Evolutionary conservation across 2,797 vertebrate species (phyloP).

Genomic region (Garrulus glandarius): DNA sequence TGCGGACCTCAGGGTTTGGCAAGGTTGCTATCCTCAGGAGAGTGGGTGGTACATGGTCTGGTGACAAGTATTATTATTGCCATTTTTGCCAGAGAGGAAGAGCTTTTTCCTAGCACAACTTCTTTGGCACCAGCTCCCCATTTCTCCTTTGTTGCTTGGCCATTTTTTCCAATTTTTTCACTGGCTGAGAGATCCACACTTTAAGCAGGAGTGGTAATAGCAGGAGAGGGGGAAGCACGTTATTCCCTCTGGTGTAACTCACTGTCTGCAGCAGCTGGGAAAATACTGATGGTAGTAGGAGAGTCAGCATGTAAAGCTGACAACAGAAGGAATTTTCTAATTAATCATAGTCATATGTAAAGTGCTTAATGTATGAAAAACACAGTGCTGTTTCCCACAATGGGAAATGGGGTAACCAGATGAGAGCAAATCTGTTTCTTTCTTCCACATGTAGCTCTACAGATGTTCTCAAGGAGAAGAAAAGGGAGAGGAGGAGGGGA

Average conservation of each 20-base stretch:
- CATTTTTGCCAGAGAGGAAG: not conserved
- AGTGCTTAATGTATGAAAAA: conserved; percentile 8
- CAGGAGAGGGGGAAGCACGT: accelerated
- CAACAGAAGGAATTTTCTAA: not conserved
- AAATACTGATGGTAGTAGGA: not conserved
- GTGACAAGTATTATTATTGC: not conserved
- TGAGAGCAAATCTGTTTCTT: not conserved
- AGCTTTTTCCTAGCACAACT: not conserved
- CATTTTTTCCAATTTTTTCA: not conserved
- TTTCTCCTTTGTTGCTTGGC: not conserved
- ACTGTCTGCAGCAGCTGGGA: not conserved
- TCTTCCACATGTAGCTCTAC: not conserved
- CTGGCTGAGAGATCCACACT: not conserved
- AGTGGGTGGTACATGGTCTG: not conserved
- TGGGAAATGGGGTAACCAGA: not conserved
- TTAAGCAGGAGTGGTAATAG: not conserved
- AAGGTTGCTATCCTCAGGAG: not conserved
- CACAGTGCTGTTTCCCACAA: not conserved
- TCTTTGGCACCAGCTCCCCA: not conserved
- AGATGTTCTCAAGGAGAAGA: not conserved
- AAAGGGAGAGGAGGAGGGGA: not conserved
- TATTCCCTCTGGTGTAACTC: not conserved
- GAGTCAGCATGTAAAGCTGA: not conserved
- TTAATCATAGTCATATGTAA: conserved; percentile 8
- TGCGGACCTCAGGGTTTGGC: not conserved